Percentiles rank a stretch among this genome's conserved stretches.
These are phyloP conservation scores for Aythya baeri DNA, from an alignment of 2,113 vertebrate genomes.

Conservation along the genomic window DNA sequence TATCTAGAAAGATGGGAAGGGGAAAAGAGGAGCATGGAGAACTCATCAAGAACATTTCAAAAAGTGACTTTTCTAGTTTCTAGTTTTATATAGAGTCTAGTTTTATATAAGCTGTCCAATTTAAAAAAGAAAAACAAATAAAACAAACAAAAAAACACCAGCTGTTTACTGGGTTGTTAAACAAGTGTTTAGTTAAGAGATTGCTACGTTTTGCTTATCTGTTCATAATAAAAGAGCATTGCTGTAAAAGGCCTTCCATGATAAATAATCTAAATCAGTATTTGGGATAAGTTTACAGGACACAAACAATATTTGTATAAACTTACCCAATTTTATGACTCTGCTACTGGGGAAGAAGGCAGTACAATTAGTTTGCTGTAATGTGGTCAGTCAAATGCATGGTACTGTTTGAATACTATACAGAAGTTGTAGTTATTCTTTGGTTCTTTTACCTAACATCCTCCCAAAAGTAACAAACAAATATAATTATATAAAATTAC, in stretches of 20 bases:
- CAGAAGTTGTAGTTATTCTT: neutral
- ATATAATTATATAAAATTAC: neutral
- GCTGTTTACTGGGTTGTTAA: neutral
- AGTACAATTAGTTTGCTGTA: neutral
- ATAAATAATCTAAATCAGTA: neutral
- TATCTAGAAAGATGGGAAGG: neutral
- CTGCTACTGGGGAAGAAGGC: neutral
- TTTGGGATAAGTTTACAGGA: neutral
- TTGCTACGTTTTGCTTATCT: neutral
- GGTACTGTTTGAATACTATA: neutral
- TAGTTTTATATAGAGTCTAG: neutral
- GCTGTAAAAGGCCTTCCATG: neutral
- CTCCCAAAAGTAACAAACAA: rapidly evolving
- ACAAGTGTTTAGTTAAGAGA: neutral
- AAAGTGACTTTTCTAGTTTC: neutral
- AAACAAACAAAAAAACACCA: neutral
- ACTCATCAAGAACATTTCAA: neutral
- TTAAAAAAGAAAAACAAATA: neutral
- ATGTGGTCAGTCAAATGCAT: neutral
- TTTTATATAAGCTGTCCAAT: neutral
- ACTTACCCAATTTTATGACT: neutral
- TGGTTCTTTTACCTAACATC: neutral
- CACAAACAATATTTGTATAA: neutral
- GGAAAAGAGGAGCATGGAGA: neutral
- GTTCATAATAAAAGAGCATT: neutral